phyloP scores from a whole-genome alignment of 2,888 invertebrate species.

The Macropis europaea region DNA sequence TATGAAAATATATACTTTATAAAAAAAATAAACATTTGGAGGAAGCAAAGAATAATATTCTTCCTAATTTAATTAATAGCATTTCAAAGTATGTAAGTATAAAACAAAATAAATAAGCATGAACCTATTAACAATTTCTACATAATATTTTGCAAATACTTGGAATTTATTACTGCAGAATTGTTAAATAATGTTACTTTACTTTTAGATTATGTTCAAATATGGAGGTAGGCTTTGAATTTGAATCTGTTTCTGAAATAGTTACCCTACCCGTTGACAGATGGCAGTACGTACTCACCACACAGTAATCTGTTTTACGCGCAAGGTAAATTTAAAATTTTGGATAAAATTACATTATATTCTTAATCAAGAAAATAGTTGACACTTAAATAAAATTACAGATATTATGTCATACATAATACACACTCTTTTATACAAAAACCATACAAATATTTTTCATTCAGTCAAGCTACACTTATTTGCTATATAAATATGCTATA shows the following conservation, averaged over 20 bases:
- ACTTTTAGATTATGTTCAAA: no score
- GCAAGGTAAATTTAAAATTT: background rate
- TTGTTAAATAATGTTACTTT: background rate
- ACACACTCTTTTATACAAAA: no score
- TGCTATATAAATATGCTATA: background rate
- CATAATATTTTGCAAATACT: background rate
- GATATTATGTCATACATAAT: background rate
- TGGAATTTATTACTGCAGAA: background rate
- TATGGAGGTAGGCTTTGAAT: no score
- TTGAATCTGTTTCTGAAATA: background rate
- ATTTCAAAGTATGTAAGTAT: no score
- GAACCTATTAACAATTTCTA: no score
- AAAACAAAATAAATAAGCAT: no score
- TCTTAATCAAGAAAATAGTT: background rate
- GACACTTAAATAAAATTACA: background rate
- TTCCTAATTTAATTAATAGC: no score
- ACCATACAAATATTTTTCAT: background rate
- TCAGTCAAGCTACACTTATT: background rate
- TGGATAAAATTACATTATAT: background rate
- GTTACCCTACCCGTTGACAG: background rate
- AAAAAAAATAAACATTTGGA: no score
- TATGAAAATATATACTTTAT: no score
- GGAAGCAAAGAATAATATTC: no score
- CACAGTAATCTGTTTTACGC: background rate
- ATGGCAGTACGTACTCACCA: conserved; percentile 1